These are phyloP conservation scores for Calameuta pallipes DNA, from an alignment of 2,888 invertebrate genomes.

Conservation along the genomic window DNA sequence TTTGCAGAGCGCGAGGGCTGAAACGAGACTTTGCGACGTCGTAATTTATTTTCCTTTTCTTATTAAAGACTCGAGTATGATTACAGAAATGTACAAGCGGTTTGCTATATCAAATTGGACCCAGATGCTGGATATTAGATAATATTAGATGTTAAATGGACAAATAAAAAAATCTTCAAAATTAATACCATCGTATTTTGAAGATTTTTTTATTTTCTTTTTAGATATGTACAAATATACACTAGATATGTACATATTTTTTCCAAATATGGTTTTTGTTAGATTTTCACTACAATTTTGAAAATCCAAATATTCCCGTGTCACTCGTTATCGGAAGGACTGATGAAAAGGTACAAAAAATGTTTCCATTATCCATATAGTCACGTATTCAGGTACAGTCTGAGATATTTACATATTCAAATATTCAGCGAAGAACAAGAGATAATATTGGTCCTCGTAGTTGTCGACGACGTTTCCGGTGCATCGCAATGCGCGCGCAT, in stretches of 20 bases:
- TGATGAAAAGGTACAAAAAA: neutral
- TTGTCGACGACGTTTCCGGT: conserved; percentile 2
- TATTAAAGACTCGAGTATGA: conserved; percentile 15
- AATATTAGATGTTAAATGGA: neutral
- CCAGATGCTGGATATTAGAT: too few species aligned
- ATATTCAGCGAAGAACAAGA: conserved; percentile 4
- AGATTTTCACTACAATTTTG: neutral
- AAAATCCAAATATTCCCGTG: neutral
- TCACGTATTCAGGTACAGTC: neutral
- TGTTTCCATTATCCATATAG: neutral
- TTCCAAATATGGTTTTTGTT: neutral
- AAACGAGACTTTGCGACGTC: conserved; percentile 14
- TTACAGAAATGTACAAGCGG: neutral
- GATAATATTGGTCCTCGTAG: conserved; percentile 6
- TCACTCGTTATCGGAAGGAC: neutral
- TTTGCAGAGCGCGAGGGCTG: neutral
- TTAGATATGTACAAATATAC: too few species aligned
- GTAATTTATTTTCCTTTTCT: conserved; percentile 19
- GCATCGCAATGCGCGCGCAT: neutral
- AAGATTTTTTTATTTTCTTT: too few species aligned
- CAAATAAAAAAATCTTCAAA: neutral
- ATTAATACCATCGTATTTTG: too few species aligned
- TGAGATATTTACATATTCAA: neutral
- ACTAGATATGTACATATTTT: too few species aligned
- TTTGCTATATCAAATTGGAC: neutral